Base-by-base conservation (phyloP, 2,888 invertebrate species). In the Lucinisca nassula region DNA sequence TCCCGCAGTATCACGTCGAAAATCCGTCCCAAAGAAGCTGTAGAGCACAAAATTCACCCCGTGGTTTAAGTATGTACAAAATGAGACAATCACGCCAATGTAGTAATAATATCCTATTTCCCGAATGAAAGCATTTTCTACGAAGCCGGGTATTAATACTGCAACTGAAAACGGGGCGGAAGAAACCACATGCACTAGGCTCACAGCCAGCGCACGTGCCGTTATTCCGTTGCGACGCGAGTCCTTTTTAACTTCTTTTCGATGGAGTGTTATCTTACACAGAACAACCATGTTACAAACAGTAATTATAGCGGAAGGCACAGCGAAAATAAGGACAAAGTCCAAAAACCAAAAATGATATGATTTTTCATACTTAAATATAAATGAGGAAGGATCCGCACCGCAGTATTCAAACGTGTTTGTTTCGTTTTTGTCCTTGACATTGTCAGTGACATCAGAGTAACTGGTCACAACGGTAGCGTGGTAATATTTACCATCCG, bases 311-410 rank as follows among this genome's bases (percentile, higher is more conserved):
- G 35, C 21, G 12, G 21, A 14, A 3, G 67, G 67, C 32, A 35
- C 35, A 35, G 35, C 21, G 35, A 67, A 67, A 35, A 67, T 67
- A 14, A 67, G 67, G 3, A 67, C 67, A 35, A 67, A 67, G 35
- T 67, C 67, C 32, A 67, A 21, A 67, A 67, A 30, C 67, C 67
- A 67, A 30, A 67, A 67, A 35, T 67, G 67, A 35, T 67, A 67
- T 35, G 8, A 32, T 32, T 17, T 67, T 17, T 67, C 67, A 17
- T 67, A 35, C 35, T 35, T 32, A 17, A 17, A 67, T 8, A 67
- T 67, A 35, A 67, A 67, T 6, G 67, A 67, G 3, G 67, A 67
- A 2, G 32, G 35, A 8, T 67, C 67, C 1, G 67, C 67, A 21
- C 67, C 67, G 17, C 67, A 67, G 21, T 67, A 67, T 35, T 67